phyloP scores from a whole-genome alignment of 2,888 invertebrate species.

The Iphiclides podalirius region DNA sequence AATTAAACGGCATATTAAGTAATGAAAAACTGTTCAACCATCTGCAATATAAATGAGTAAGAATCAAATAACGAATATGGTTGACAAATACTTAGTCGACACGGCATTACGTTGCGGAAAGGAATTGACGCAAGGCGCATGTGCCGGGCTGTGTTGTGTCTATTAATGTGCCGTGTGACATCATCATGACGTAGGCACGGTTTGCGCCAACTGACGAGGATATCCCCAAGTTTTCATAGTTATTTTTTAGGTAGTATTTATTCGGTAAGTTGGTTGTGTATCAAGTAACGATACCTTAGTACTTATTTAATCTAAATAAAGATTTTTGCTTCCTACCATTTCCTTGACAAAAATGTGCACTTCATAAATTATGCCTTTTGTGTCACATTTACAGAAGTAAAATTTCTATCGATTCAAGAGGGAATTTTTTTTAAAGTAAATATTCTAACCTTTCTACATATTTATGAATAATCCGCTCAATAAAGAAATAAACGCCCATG shows the following conservation, averaged over 20 bases:
- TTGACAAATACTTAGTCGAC: conserved; percentile 41
- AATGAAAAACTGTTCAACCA: no score
- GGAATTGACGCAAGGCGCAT: conserved; percentile 72
- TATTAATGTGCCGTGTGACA: conserved; percentile 71
- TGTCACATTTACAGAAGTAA: no score
- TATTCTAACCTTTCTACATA: no score
- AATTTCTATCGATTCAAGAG: no score
- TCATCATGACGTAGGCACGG: conserved; percentile 68
- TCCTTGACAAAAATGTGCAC: no score
- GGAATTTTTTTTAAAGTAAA: no score
- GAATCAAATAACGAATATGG: conserved; percentile 15
- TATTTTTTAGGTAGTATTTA: conserved; percentile 4
- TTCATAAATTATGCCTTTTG: no score
- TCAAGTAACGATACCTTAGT: no score
- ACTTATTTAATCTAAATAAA: no score
- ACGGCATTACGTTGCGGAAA: conserved; percentile 46
- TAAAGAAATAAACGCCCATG: conserved; percentile 32
- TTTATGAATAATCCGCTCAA: conserved; percentile 18
- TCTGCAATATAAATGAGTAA: background rate
- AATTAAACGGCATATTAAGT: no score
- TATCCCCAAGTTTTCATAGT: conserved; percentile 51
- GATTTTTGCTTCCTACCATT: no score
- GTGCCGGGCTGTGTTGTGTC: conserved; percentile 59
- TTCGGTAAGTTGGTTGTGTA: no score
- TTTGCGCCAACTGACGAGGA: conserved; percentile 56